Percentiles rank a stretch among this genome's conserved stretches.
These are phyloP conservation scores for Blastomussa wellsi DNA, from an alignment of 92 coral and sea anemone species.

Conservation along the genomic window DNA sequence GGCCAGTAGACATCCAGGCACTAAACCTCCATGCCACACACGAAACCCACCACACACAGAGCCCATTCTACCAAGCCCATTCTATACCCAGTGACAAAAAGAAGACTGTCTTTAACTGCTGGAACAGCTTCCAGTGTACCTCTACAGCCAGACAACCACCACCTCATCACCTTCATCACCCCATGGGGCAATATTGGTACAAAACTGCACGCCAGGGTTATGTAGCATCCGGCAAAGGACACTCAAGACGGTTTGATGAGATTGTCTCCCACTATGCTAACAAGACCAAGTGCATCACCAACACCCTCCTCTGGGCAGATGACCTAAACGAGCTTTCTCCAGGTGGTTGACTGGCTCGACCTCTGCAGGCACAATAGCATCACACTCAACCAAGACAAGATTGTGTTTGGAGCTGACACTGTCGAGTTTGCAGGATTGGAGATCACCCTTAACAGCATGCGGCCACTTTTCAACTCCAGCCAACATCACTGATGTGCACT, in stretches of 20 bases:
- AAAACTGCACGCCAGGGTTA: not conserved
- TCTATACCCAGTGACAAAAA: not conserved
- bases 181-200: not conserved
- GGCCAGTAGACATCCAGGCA: not conserved
- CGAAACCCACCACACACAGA: not conserved
- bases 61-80: not conserved
- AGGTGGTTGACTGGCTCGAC: not conserved
- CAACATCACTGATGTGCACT: conserved; percentile 44
- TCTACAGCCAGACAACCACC: not conserved
- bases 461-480: too few species aligned
- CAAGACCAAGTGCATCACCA: not conserved
- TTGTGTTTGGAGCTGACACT: not conserved
- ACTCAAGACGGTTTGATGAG: not conserved
- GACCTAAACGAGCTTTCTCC: not conserved
- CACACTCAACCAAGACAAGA: not conserved
- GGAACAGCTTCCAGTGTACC: conserved; percentile 1
- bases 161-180: not conserved
- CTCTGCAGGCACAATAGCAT: not conserved
- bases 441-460: too few species aligned
- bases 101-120: not conserved
- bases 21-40: not conserved
- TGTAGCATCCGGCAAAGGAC: not conserved
- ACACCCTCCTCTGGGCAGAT: not conserved
- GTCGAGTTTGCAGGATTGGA: too few species aligned
- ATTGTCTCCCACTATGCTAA: not conserved